Base-by-base conservation (phyloP, 2,113 vertebrate species). In the Myodes glareolus region DNA sequence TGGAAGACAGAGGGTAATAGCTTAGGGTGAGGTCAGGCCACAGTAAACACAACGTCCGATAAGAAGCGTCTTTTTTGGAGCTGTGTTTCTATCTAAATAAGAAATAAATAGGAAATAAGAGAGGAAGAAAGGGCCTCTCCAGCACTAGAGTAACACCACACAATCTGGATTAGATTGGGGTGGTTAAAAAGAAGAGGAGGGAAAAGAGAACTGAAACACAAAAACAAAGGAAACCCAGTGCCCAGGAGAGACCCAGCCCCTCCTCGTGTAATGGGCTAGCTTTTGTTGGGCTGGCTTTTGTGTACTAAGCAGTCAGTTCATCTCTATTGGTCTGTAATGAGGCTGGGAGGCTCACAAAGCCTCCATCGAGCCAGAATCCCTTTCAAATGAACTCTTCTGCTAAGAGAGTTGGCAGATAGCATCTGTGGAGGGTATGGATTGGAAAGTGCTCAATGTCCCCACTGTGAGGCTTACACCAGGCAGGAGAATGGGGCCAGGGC, bases 251-350 rank as follows among this genome's bases (percentile, higher is more conserved):
- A 58, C 73, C 81, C 87, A 92, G n/a, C 50, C 80, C 90, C 77
- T 88, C 73, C 47, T 88, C 19, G 58, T 78, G 65, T 81, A 94
- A 88, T 88, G 96, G 95, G 94, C 95, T 94, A 92, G 96, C 89
- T 97, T 97, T 97, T 97, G 95, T 96, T 94, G 84, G 90, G 88
- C 90, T 88, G 88, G 95, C 94, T 96, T 95, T 94, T 92, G 96
- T 97, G 97, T 93, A 72, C 90, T 94, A 94, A 92, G 91, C 92
- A 87, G 95, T 94, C 96, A 95, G 97, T 96, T 95, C 87, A 75
- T 97, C 96, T 96, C 90, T 94, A 85, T 94, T 95, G 97, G 93
- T 94, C 94, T 96, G 88, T 96, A 96, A 96, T 96, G 97, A 98
- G 94, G 55, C 96, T 94, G 87, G 88, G 92, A 97, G 86, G 68